Conservation (phyloP, 1,140 invertebrate genomes). For the Drosophila novamexicana region DNA sequence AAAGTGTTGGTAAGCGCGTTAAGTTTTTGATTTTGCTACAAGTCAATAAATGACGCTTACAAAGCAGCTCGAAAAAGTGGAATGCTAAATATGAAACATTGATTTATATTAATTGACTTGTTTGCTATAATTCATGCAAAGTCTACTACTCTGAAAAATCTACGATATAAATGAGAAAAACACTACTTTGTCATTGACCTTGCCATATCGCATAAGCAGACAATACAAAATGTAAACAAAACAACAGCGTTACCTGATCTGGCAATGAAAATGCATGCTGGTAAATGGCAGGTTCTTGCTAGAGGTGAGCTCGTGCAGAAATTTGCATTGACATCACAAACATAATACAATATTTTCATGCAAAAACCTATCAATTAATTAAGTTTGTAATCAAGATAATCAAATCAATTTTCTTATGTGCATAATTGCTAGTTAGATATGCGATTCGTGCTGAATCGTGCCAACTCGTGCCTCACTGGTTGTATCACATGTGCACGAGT, state of each 20-base stretch:
- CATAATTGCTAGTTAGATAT: neutral
- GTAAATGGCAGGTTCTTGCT: neutral
- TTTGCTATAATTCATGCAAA: neutral
- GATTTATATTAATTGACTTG: neutral
- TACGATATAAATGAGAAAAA: neutral
- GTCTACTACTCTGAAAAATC: neutral
- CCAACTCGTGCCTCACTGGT: neutral
- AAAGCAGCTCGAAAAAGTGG: conserved; percentile 9
- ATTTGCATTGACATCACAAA: neutral
- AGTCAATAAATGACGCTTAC: conserved; percentile 5
- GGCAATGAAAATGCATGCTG: neutral
- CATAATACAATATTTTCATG: too few relatives aligned
- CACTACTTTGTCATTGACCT: neutral
- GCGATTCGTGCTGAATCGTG: neutral
- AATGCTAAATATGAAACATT: neutral
- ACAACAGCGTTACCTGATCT: conserved; percentile 3
- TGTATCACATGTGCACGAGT: neutral
- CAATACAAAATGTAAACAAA: conserved; percentile 37
- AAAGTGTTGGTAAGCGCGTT: conserved; percentile 40
- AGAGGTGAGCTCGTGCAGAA: neutral
- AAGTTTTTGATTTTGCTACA: neutral
- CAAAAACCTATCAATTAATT: too few relatives aligned
- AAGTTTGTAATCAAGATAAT: too few relatives aligned
- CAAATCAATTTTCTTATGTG: too few relatives aligned
- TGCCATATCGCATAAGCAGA: neutral